Evolutionary conservation across 2,888 invertebrate species (phyloP), one percentile per base, ranked within the genome.

Genomic region (Dyspetes luteomarginatus): DNA sequence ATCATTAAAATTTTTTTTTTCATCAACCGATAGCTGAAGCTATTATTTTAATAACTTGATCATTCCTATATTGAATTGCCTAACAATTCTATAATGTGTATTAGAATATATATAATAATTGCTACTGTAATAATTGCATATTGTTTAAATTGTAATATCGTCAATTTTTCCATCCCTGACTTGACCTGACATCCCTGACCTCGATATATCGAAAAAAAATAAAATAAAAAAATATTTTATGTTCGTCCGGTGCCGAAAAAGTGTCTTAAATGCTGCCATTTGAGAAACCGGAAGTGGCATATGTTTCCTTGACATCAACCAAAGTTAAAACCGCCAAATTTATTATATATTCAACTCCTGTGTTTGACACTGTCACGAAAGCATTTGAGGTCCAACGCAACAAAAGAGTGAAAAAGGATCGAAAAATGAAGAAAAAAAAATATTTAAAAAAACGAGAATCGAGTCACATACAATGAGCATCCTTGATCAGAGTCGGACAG

Each of bases 391-490:
- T 1, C 7, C 12, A 3, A 1, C 7, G 36, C 12, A 12, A 36
- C 12, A 36, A 9, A 36, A 48, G 17, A 5, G 36, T 19, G 24
- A 24, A 50, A 22, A 26, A 52, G 28, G 45, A 19, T 19, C 9
- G 45, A 56, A 76, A 69, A 36, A 50, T 50, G 22, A 64, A 56
- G 45, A 19, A 30, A 64, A 58, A 28, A 19, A 15, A 55, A 76
- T 28, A 28, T 55, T 36, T 7, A 19, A n/a, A 50, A 36, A 78
- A 19, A 58, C 30, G 41, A 52, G 45, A 45, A 77, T 12, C 36
- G 30, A 58, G 24, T 56, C 56, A 36, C 26, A 19, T 52, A 74
- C 82, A 82, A 82, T 81, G 55, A 41, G 41, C 67, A 76, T 69
- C 65, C 55, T 64, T 62, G 81, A 76, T 77, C 55, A 56, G 36